Conservation (phyloP, 1,140 invertebrate species). For the Andrena cerasifolii region DNA sequence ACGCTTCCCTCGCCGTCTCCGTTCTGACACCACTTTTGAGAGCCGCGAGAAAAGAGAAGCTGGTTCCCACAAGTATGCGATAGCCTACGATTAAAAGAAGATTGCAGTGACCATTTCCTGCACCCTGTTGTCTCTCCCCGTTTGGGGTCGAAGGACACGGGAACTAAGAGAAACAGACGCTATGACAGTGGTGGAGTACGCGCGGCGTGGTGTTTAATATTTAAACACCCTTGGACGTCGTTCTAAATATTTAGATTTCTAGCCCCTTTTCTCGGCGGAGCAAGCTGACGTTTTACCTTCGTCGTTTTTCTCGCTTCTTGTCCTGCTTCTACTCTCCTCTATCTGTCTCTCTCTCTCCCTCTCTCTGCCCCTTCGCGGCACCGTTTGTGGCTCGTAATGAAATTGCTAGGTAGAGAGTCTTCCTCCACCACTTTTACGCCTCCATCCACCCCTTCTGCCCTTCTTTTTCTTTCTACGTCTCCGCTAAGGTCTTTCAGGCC, state of each 20-base stretch:
- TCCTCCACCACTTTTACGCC: constrained; percentile 23
- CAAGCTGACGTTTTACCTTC: constrained; percentile 28
- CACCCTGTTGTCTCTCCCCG: not conserved
- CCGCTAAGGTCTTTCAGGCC: not conserved
- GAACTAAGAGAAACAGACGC: not conserved
- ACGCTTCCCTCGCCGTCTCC: too few species aligned
- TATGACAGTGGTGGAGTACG: not conserved
- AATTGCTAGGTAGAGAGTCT: constrained; percentile 52
- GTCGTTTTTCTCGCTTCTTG: constrained; percentile 13
- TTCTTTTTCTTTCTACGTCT: not conserved
- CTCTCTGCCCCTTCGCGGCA: not conserved
- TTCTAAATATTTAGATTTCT: constrained; percentile 66
- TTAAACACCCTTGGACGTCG: constrained; percentile 54
- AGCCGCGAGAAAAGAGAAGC: too few species aligned
- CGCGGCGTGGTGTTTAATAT: constrained; percentile 60
- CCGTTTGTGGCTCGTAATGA: constrained; percentile 60
- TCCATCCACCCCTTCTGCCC: not conserved
- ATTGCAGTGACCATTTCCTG: not conserved
- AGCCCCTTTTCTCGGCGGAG: constrained; percentile 11
- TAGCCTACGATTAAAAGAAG: not conserved
- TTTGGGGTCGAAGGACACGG: not conserved
- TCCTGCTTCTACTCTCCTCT: not conserved
- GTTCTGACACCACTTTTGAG: too few species aligned
- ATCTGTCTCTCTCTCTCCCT: not conserved
- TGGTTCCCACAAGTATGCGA: too few species aligned